Evolutionary conservation across 2,888 invertebrate species (phyloP).

Genomic region (Plusia festucae): DNA sequence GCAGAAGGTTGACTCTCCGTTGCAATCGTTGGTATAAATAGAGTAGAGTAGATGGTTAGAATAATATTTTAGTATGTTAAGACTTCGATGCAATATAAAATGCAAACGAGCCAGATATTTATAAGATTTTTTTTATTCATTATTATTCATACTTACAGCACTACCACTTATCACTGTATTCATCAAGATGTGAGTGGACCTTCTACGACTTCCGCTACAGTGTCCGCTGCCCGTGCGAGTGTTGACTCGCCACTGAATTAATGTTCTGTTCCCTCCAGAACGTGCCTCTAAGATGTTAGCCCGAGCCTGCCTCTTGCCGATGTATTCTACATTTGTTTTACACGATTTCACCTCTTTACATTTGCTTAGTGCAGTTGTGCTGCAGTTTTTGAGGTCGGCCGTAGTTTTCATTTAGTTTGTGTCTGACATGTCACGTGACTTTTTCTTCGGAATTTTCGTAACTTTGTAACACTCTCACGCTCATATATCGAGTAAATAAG

Average conservation of each 20-base stretch:
- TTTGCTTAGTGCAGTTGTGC: slow-evolving; percentile 14
- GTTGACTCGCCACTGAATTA: slow-evolving; percentile 62
- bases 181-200: not conserved
- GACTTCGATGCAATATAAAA: too few species aligned
- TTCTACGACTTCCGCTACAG: slow-evolving; percentile 6
- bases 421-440: not conserved
- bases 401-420: not conserved
- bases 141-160: too few species aligned
- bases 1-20: slow-evolving; percentile 20
- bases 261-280: slow-evolving; percentile 51
- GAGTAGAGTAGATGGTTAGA: too few species aligned
- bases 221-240: slow-evolving; percentile 46
- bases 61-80: too few species aligned
- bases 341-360: not conserved
- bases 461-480: not conserved
- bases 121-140: too few species aligned
- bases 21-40: too few species aligned
- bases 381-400: not conserved
- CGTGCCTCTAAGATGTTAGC: slow-evolving; percentile 38
- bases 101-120: too few species aligned
- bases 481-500: not conserved
- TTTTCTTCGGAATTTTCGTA: not conserved
- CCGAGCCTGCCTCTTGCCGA: slow-evolving; percentile 6
- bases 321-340: slow-evolving; percentile 14
- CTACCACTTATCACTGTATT: not conserved